phyloP scores from a whole-genome alignment of 2,113 vertebrate genomes.

The Tympanuchus pallidicinctus region DNA sequence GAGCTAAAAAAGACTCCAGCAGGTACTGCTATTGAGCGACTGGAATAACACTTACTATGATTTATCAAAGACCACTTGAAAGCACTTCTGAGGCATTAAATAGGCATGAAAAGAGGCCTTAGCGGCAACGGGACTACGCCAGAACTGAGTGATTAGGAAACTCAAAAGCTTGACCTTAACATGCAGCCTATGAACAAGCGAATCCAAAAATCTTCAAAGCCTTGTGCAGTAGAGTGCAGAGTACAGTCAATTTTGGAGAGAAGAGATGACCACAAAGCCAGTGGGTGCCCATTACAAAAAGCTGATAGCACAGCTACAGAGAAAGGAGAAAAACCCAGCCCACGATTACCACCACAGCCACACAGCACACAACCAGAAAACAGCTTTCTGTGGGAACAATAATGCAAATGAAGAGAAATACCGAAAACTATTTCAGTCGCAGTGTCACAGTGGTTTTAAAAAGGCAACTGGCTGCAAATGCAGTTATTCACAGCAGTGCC shows the following conservation, averaged over 20 bases:
- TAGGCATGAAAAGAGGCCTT: slow-evolving; percentile 82
- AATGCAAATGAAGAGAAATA: background rate
- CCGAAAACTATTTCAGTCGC: background rate
- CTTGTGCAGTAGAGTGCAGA: background rate
- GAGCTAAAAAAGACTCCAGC: slow-evolving; percentile 75
- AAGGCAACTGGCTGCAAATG: background rate
- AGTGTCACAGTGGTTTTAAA: background rate
- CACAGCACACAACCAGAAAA: background rate
- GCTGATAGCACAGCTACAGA: background rate
- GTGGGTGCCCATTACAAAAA: background rate
- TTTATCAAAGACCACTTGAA: slow-evolving; percentile 92
- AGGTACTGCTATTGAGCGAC: slow-evolving; percentile 82
- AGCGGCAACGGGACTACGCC: slow-evolving; percentile 62
- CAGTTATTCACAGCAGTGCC: background rate
- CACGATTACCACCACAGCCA: background rate
- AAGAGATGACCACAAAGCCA: background rate
- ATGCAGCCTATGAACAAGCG: slow-evolving; percentile 56
- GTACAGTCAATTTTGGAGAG: background rate
- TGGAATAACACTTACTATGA: slow-evolving; percentile 84
- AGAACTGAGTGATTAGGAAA: slow-evolving; percentile 61
- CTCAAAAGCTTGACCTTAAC: slow-evolving; percentile 58
- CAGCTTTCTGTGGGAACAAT: background rate
- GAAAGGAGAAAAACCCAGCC: background rate
- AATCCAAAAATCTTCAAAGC: slow-evolving; percentile 60
- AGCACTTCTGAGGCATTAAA: slow-evolving; percentile 87